Conservation (phyloP, 2,797 vertebrate genomes). For the Lepus townsendii region DNA sequence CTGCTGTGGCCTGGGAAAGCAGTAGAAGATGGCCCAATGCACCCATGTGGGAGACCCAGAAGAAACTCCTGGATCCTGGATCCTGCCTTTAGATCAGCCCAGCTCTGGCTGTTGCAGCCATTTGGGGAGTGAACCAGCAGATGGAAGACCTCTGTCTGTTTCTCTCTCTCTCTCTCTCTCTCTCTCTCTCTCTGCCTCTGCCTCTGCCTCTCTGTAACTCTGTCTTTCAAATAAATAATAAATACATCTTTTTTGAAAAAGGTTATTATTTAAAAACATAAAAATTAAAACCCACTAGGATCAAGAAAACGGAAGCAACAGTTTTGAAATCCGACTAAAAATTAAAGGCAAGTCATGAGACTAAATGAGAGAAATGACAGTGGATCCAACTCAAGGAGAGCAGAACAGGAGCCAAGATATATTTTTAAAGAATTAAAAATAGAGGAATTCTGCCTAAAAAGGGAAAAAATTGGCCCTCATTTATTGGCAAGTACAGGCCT, state of each 20-base stretch:
- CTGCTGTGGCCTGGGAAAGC: too few relatives aligned
- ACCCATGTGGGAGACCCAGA: too few relatives aligned
- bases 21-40: too few relatives aligned
- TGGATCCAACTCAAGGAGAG: background rate
- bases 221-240: too few relatives aligned
- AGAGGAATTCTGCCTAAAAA: background rate
- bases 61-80: too few relatives aligned
- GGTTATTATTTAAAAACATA: background rate
- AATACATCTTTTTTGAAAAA: background rate
- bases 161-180: too few relatives aligned
- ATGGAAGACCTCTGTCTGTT: too few relatives aligned
- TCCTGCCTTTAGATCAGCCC: too few relatives aligned
- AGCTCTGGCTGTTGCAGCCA: too few relatives aligned
- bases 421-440: slow-evolving; percentile 4
- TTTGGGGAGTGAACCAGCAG: too few relatives aligned
- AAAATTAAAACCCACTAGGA: background rate
- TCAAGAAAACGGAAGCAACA: slow-evolving; percentile 12
- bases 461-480: background rate
- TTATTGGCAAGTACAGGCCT: background rate
- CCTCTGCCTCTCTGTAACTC: too few relatives aligned
- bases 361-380: slow-evolving; percentile 12
- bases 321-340: background rate
- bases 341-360: background rate
- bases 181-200: too few relatives aligned
- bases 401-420: background rate